Evolutionary conservation across 2,797 vertebrate species (phyloP), one percentile per base, ranked within the genome.

Genomic region (Enteromius viviparus): DNA sequence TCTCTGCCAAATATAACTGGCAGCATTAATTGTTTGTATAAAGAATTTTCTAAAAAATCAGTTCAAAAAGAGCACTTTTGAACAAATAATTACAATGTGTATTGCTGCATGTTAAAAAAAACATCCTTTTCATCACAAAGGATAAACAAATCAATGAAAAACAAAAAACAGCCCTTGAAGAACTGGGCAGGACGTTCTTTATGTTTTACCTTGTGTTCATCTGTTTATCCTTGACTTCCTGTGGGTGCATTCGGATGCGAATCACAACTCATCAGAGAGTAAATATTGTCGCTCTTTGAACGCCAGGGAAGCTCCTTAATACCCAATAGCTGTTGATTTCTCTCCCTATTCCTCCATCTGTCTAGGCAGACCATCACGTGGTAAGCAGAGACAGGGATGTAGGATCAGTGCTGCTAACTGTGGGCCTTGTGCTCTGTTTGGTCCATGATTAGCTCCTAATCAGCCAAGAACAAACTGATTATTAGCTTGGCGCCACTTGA

Each of bases 391-490:
- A 85, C 91, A 90, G 76, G 68, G 51, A 87, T 53, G 40, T 65
- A 70, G 62, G 49, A 89, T 87, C 89, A 83, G 90, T 77, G 55
- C 51, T 91, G 89, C 85, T 83, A 92, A 93, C 95, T 94, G 68
- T 89, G 87, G 91, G 92, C 91, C 89, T 78, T 81, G 34, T 68
- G 76, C 71, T 53, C 69, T 77, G 91, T 96, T 95, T 94, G 95
- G 94, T 91, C 92, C 93, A 92, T 96, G 96, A 97, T 97, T 97
- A 96, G 94, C 92, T 93, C 85, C 93, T 96, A 97, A 98, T 98
- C 97, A 97, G 94, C 90, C 93, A 95, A 95, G 95, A 95, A 95
- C 94, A 95, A 96, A 96, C 96, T 96, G 96, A 96, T 97, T 96
- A 97, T 97, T 95, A 97, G 94, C 94, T 94, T 92, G 93, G 95